Evolutionary conservation across 2,888 invertebrate species (phyloP), one percentile per base, ranked within the genome.

Genomic region (Cheilosia pagana): DNA sequence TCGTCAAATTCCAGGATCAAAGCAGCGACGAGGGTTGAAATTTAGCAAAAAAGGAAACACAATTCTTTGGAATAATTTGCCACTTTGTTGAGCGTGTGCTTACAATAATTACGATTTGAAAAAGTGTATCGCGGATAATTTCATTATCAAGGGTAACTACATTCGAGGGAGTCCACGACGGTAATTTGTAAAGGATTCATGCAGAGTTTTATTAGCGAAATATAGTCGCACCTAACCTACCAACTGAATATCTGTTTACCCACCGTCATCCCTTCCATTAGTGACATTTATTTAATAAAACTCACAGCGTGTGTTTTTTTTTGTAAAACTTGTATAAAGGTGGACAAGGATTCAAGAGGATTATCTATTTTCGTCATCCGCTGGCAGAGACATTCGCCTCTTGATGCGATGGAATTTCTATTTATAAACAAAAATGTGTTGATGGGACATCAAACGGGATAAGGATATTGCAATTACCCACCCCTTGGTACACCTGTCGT

Each of bases 131-230:
- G 67, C 45, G 67, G 85, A 71, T 81, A 85, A 85, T 85, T 85
- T 81, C 81, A 85, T 85, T 85, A 85, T 85, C 57, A 76, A 76
- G 85, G 81, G 85, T 85, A n/a, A n/a, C n/a, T 81, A 50, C 43
- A 53, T 55, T 53, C 48, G 8, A 23, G 55, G 59, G 28, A 28
- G 67, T 75, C 57, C 57, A 71, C 55, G 67, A 39, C 50, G 57
- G 10, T 68, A 62, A 78, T 82, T 72, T 53, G 21, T 50, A 48
- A n/a, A 55, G 63, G 65, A 62, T 70, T 55, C 79, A 74, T 82
- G 72, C 72, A 57, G 74, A 23, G 72, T 68, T 67, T 70, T 45
- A 65, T 70, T 16, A 60, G 53, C 62, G 25, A 53, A 25, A 6
- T 39, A 12, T 12, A 35, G 8, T 25, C 19, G n/a, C n/a, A 8